Evolutionary conservation across 23 tunicate species (phyloP), one percentile per base, ranked within the genome.

Genomic region (Clavelina lepadiformis): DNA sequence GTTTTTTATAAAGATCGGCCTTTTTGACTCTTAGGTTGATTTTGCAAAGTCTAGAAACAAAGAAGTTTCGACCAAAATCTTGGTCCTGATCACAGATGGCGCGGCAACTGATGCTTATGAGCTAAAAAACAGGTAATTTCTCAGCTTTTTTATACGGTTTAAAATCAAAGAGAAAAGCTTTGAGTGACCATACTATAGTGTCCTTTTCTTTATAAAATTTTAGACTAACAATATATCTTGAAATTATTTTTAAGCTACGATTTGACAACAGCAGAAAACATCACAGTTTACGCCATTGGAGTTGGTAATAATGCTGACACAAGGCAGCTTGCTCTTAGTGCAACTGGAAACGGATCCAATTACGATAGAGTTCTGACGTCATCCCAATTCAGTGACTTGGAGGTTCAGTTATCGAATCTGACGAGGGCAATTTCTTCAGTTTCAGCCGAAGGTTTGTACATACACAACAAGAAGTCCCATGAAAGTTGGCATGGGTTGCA

Each of bases 201-300:
- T n/a, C n/a, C n/a, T n/a, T n/a, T n/a, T n/a, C n/a, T n/a, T n/a
- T n/a, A n/a, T n/a, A n/a, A n/a, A n/a, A n/a, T n/a, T n/a, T n/a
- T n/a, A n/a, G n/a, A n/a, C n/a, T n/a, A n/a, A n/a, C n/a, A n/a
- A n/a, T n/a, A n/a, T n/a, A n/a, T n/a, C 24, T 20, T 56, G 61
- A n/a, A n/a, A n/a, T n/a, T n/a, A n/a, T 44, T 51, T 52, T 54
- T 31, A 45, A 69, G 75, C n/a, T 47, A 69, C 29, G 46, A 52
- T 8, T 26, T 52, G 21, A 54, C 75, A 1, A 5, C 0, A 0
- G 29, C 31, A 3, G 23, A 69, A 27, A 2, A 51, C 20, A 52
- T 69, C 24, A 52, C 63, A 3, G 72, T 66, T 5, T 66, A 25
- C 20, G 72, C 72, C 8, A 38, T 66, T 33, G 72, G 72, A 5